Evolutionary conservation across 2,113 vertebrate species (phyloP), one percentile per base, ranked within the genome.

Genomic region (Percopsis transmontana): DNA sequence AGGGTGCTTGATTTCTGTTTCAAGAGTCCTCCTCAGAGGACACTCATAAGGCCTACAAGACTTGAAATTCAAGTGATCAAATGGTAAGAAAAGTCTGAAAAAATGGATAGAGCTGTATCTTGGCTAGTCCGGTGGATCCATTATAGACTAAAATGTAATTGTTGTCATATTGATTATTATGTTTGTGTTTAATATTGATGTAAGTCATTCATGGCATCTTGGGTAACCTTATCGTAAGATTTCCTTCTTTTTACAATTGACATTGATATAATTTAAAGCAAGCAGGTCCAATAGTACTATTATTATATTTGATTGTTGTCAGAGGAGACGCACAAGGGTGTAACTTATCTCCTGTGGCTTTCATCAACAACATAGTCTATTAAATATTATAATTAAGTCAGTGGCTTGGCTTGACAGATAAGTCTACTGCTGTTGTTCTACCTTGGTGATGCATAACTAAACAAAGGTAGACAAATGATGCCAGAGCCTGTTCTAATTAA

Each of bases 401-500:
- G 64, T 23, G 62, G 68, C 60, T 68, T 13, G 65, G 73, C 67
- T 67, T 84, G 70, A 78, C 63, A 75, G 63, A 54, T 52, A 42
- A 5, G 63, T 64, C 53, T 6, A 41, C 64, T 63, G 62, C 52
- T 19, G 27, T 57, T 57, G 19, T 27, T 71, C 68, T 51, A 63
- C 60, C 60, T 76, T 73, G 52, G 59, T 48, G 61, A 76, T 68
- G 79, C 81, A 59, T 77, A 66, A 63, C 76, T 41, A 75, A 80
- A 81, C 59, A 80, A 56, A 76, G 69, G 55, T 67, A 66, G 76
- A 70, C 68, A 77, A 84, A 81, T 63, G 59, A 77, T 62, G 44
- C 76, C 63, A 38, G 44, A 66, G 61, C 40, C 55, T 33, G 24
- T 50, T 83, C 79, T 83, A 83, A 87, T 87, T 74, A 80, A 80